A percentile compares a stretch with the other conserved stretches of the same genome.
Conservation (phyloP, 2,113 vertebrate genomes). For the Alligator mississippiensis region DNA sequence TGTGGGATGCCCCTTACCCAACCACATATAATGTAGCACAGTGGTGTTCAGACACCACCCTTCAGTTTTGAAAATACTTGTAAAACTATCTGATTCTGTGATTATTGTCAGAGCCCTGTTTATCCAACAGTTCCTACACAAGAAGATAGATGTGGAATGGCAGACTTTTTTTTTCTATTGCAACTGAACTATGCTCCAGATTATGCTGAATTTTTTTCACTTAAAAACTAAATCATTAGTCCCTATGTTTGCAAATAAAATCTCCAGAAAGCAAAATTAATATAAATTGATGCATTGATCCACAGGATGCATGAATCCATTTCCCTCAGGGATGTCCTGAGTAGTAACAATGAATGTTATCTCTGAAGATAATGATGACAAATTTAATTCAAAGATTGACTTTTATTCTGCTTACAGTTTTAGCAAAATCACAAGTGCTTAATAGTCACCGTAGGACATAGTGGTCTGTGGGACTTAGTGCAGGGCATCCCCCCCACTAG, state of each 20-base stretch:
- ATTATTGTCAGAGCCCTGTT: neutral
- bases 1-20: neutral
- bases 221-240: neutral
- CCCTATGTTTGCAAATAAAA: neutral
- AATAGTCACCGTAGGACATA: fast-evolving
- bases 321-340: neutral
- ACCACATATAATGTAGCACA: neutral
- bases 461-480: neutral
- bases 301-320: neutral
- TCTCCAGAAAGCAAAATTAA: neutral
- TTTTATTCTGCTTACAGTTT: neutral
- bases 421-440: neutral
- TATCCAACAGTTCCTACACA: neutral
- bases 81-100: neutral
- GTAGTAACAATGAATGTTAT: neutral
- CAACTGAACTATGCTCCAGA: neutral
- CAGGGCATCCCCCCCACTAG: too few relatives aligned
- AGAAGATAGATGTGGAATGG: neutral
- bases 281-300: neutral
- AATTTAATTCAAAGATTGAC: neutral
- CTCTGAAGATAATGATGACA: neutral
- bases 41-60: neutral
- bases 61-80: neutral
- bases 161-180: neutral
- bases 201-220: neutral